Percentiles rank a stretch among this genome's conserved stretches.
Conservation (phyloP, 2,888 invertebrate species). For the Fabriciana adippe region DNA sequence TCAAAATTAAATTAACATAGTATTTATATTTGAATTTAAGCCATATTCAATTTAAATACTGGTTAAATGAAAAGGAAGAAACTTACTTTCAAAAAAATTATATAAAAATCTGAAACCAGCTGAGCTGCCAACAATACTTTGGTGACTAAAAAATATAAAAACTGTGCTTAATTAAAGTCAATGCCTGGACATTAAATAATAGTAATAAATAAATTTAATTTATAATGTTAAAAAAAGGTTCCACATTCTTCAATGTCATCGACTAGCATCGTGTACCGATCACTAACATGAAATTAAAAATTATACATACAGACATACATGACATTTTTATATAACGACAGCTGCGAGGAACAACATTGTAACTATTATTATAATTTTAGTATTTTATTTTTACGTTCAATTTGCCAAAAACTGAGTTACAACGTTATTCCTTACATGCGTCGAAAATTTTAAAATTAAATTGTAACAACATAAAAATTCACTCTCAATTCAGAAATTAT, state of each 20-base stretch:
- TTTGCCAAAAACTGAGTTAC: too few relatives aligned
- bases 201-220: conserved; percentile 20
- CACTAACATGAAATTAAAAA: conserved; percentile 25
- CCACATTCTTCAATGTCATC: conserved; percentile 17
- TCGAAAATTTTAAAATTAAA: background rate
- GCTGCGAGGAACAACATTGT: too few relatives aligned
- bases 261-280: conserved; percentile 38
- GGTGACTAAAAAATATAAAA: conserved; percentile 25
- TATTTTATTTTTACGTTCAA: too few relatives aligned
- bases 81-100: conserved; percentile 19
- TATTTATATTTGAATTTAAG: conserved; percentile 1
- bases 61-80: background rate
- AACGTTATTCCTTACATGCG: too few relatives aligned
- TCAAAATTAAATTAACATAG: conserved; percentile 6
- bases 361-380: too few relatives aligned
- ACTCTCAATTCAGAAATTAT: background rate
- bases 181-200: conserved; percentile 4
- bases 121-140: conserved; percentile 43
- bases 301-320: conserved; percentile 9
- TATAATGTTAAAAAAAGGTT: conserved; percentile 10
- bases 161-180: conserved; percentile 1
- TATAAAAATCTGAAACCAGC: conserved; percentile 36
- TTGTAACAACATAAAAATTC: background rate
- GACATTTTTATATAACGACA: background rate
- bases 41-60: background rate